Evolutionary conservation across 2,113 vertebrate genomes (phyloP), one percentile per base, ranked within the genome.

Genomic region (Hypocryptadius cinnamomeus): DNA sequence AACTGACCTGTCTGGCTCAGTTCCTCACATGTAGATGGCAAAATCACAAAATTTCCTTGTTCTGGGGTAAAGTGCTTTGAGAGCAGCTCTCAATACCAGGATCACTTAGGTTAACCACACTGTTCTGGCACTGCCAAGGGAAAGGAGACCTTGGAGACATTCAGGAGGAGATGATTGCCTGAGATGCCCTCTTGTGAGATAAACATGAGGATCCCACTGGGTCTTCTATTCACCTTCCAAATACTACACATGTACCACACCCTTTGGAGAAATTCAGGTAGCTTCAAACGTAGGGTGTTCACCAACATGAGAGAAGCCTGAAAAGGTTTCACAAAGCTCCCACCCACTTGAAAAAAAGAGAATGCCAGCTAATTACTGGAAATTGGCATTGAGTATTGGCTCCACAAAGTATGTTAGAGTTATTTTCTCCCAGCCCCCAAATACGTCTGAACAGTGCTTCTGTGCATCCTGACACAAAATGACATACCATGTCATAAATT

Each of bases 281-380:
- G 63, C 59, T 90, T 82, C 51, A 96, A 95, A 94, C 59, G 21
- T 56, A 15, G 5, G 63, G 68, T 76, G 70, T 88, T 96, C 92
- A 82, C 79, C 50, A 48, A 69, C 2, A 20, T 18, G 2, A 96
- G 60, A 96, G 87, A 48, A 28, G 68, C 85, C 80, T 85, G 91
- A 95, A 94, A 92, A 95, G 51, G 61, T 92, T 96, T 92, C 71
- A 45, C 77, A 96, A 84, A 92, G 80, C 73, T 96, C 84, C 86
- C 96, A 94, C 93, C 88, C 95, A 96, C 96, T 90, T 89, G 39
- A 95, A 96, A 94, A 95, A 95, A 91, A 61, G 42, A 79, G 85
- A 94, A 93, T 89, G 74, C 92, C 92, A 96, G 92, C 84, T 87
- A 96, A 95, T 97, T 96, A 92, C 87, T 95, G 96, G 92, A 96